Base-by-base conservation (phyloP, 2,113 vertebrate species). In the Archilochus colubris region DNA sequence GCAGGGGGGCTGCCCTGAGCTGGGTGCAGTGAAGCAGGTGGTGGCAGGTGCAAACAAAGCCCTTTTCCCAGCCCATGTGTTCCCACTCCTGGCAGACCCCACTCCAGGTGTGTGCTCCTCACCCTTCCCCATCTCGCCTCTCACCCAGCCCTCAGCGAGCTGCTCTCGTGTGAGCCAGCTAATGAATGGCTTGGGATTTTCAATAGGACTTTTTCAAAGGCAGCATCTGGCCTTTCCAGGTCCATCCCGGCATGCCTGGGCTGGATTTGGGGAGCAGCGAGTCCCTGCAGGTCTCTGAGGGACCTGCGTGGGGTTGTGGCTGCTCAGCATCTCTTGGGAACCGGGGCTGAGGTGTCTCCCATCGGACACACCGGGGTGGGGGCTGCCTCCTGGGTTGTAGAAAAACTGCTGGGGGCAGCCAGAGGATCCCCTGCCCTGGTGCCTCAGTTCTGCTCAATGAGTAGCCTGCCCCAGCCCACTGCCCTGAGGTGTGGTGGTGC, bases 21-120 rank as follows among this genome's bases (percentile, higher is more conserved):
- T 2, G 11, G 40, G 24, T 22, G 63, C 0, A 1, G 33, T n/a
- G 79, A 62, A 69, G 48, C 38, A 61, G 84, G 53, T 6, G 4
- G 53, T 5, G 66, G 85, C 94, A 95, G 95, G 91, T 91, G 95
- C 76, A 94, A 53, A 48, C 72, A 38, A 27, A 89, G 27, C 91
- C 62, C 27, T 21, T 21, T 48, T 83, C 67, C 21, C 20, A 2
- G n/a, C 44, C 54, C 4, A 8, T 64, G 61, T 12, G 72, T 44
- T 51, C 61, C 46, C 22, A 3, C 57, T 66, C 67, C 68, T 67
- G 31, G 31, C 63, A 36, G 58, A 20, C 30, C 67, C n/a, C 3
- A 3, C 59, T 80, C 58, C 85, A 85, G 94, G 74, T 89, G 88
- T 89, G 88, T 25, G 82, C 66, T 1, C 0, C 1, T 76, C 54